phyloP scores from a whole-genome alignment of 2,113 vertebrate species.

The Zapornia atra region DNA sequence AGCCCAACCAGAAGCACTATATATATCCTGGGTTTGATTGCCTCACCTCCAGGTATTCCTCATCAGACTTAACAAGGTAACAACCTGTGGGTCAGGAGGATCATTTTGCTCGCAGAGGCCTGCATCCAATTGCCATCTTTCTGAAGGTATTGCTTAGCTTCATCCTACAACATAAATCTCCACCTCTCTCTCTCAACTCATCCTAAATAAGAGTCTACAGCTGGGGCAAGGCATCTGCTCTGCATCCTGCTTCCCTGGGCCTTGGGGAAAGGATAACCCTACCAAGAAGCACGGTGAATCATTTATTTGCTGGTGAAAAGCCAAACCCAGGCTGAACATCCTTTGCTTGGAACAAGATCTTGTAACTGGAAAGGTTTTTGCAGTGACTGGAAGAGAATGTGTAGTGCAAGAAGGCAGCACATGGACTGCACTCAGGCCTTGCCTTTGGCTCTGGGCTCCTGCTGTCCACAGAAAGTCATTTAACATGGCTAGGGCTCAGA shows the following conservation, averaged over 20 bases:
- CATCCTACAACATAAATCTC: neutral
- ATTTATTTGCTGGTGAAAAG: neutral
- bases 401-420: accelerated
- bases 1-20: neutral
- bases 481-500: accelerated
- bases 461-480: neutral
- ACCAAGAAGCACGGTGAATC: accelerated
- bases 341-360: neutral
- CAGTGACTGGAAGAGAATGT: neutral
- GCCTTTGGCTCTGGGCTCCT: neutral
- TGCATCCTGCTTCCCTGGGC: accelerated
- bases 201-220: neutral
- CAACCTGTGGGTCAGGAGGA: neutral
- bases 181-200: neutral
- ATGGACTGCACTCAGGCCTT: no score
- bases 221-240: neutral
- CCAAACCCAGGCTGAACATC: accelerated
- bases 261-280: neutral
- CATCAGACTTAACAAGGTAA: neutral
- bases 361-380: neutral
- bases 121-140: neutral
- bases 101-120: neutral
- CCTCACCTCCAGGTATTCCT: neutral
- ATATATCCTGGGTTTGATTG: neutral
- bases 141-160: neutral